These are phyloP conservation scores for Perithous albicinctus DNA, from an alignment of 2,888 invertebrate species.

Conservation along the genomic window DNA sequence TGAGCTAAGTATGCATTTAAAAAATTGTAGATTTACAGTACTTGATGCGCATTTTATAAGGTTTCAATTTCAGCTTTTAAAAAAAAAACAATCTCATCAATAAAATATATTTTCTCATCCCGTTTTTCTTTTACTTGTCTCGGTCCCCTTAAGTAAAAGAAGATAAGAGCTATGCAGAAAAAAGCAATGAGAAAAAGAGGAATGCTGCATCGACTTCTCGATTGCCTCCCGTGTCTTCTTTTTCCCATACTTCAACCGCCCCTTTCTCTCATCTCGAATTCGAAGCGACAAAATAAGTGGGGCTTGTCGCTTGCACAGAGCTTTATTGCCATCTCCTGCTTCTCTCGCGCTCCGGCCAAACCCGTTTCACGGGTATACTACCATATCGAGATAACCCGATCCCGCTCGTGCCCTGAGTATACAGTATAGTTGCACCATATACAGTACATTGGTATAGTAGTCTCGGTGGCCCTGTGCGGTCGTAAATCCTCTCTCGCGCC, in stretches of 20 bases:
- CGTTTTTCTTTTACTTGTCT: too few species aligned
- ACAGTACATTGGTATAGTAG: slow-evolving; percentile 30
- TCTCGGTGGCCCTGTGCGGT: slow-evolving; percentile 62
- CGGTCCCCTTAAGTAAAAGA: not conserved
- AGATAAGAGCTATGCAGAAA: slow-evolving; percentile 6
- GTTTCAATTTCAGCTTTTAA: too few species aligned
- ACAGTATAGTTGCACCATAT: slow-evolving; percentile 31
- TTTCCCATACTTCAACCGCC: slow-evolving; percentile 44
- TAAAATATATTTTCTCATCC: not conserved
- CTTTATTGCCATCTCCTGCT: slow-evolving; percentile 63
- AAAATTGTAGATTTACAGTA: too few species aligned
- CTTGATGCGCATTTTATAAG: too few species aligned
- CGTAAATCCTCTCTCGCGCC: slow-evolving; percentile 57
- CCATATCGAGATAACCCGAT: slow-evolving; percentile 67
- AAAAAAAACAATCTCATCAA: not conserved
- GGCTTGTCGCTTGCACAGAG: slow-evolving; percentile 66
- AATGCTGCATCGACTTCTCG: slow-evolving; percentile 55
- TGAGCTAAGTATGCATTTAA: too few species aligned
- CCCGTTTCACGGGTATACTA: slow-evolving; percentile 25
- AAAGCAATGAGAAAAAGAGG: slow-evolving; percentile 24
- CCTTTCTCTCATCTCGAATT: slow-evolving; percentile 63
- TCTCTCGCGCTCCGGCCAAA: slow-evolving; percentile 11
- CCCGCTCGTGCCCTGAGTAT: slow-evolving; percentile 42
- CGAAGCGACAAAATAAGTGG: slow-evolving; percentile 68
- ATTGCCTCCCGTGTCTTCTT: slow-evolving; percentile 54